A percentile compares a stretch with the other conserved stretches of the same genome.
phyloP scores from a whole-genome alignment of 2,113 vertebrate species.

The Papio anubis region DNA sequence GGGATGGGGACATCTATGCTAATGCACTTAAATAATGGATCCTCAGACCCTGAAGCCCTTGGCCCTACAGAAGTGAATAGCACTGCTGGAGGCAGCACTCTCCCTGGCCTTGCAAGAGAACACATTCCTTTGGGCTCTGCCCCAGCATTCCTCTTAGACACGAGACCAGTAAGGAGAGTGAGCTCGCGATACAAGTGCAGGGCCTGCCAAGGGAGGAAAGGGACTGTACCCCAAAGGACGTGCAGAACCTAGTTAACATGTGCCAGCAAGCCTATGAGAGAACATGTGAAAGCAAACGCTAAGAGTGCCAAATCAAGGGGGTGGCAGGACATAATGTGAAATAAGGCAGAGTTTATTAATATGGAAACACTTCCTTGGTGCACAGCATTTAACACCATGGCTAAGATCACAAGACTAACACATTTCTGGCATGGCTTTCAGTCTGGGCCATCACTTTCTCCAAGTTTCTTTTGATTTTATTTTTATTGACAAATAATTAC shows the following conservation, averaged over 20 bases:
- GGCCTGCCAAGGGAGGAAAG: neutral
- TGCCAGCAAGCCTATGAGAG: neutral
- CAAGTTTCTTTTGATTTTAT: neutral
- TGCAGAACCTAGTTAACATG: neutral
- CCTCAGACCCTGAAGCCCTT: neutral
- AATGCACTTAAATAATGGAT: neutral
- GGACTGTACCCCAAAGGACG: neutral
- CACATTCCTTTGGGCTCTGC: neutral
- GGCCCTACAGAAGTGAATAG: neutral
- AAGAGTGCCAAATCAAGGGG: neutral
- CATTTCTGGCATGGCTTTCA: neutral
- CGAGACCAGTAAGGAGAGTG: neutral
- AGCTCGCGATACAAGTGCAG: neutral
- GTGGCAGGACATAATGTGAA: neutral
- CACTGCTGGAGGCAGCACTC: neutral
- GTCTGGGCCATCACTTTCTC: neutral
- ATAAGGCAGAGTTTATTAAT: neutral
- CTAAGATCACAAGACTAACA: neutral
- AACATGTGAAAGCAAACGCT: neutral
- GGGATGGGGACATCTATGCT: neutral
- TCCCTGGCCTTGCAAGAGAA: neutral
- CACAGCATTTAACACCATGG: neutral
- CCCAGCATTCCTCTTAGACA: neutral
- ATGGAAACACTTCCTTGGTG: neutral
- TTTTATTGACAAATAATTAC: neutral